Base-by-base conservation (phyloP, 35 echinoderm and acorn worm genomes). In the Heliocidaris erythrogramma region DNA sequence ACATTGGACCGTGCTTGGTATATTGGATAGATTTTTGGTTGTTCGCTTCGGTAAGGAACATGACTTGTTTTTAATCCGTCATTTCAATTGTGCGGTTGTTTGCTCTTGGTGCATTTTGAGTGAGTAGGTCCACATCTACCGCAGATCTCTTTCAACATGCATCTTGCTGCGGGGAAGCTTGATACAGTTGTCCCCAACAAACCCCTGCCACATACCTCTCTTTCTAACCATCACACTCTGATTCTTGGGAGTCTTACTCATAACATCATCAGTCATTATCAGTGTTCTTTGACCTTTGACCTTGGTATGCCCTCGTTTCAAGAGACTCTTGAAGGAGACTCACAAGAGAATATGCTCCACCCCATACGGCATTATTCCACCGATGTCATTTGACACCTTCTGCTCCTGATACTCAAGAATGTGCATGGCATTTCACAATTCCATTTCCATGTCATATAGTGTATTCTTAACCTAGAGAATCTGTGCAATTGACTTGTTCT, bases 1-100 rank as follows among this genome's bases (percentile, higher is more conserved):
- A 78, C 27, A 78, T 7, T 27, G 65, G 65, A 78, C 65, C 65
- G n/a, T n/a, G 65, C 65, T 78, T 8, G 27, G 4, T 78, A n/a
- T 78, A n/a, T 78, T 78, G 65, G 65, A 78, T 78, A 78, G 65
- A 78, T 78, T 78, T 78, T 78, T 78, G 65, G 21, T 78, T 78
- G 27, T n/a, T 27, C 21, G n/a, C 0, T 5, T 24, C n/a, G 65
- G 65, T 78, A 78, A 78, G 65, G 8, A 78, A 21, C 65, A 78
- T 78, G 65, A 78, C 65, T 78, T 78, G 5, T 78, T 78, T 17
- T 78, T 78, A 27, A 78, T 78, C 27, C 18, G 7, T 78, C 65
- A 78, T 78, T 78, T 21, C 27, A 4, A 7, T 78, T 24, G 2
- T 18, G 35, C 21, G 27, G 65, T 21, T n/a, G 21, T 27, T 78